These are phyloP conservation scores for Myrmophylax atrothorax DNA, from an alignment of 2,113 vertebrate species.

Conservation along the genomic window DNA sequence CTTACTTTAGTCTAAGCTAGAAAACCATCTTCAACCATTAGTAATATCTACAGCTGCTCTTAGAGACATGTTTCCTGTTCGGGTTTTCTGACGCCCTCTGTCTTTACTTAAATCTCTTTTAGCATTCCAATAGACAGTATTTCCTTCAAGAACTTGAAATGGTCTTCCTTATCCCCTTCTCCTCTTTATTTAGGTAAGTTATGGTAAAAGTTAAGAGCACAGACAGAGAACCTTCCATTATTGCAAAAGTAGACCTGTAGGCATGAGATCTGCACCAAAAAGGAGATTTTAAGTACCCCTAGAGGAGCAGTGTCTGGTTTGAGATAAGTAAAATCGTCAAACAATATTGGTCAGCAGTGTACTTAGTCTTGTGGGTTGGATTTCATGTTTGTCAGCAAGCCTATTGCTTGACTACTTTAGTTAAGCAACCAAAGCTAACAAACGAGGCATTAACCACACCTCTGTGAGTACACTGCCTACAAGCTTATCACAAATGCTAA, in stretches of 20 bases:
- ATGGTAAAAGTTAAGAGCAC: neutral
- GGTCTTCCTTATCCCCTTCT: accelerated
- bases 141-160: neutral
- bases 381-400: neutral
- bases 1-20: neutral
- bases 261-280: neutral
- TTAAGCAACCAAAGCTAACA: neutral
- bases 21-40: neutral
- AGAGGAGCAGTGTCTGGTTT: neutral
- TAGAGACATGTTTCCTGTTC: neutral
- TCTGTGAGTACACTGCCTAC: neutral
- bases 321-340: neutral
- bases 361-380: neutral
- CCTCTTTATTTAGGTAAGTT: neutral
- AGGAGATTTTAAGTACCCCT: neutral
- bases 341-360: neutral
- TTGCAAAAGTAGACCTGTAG: accelerated
- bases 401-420: neutral
- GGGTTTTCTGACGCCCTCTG: accelerated
- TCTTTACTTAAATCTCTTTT: neutral
- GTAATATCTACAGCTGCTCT: neutral
- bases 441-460: neutral
- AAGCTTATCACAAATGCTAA: neutral
- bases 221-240: neutral
- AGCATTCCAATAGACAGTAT: neutral